phyloP scores from a whole-genome alignment of 2,797 vertebrate species.

The Remorina albescens region DNA sequence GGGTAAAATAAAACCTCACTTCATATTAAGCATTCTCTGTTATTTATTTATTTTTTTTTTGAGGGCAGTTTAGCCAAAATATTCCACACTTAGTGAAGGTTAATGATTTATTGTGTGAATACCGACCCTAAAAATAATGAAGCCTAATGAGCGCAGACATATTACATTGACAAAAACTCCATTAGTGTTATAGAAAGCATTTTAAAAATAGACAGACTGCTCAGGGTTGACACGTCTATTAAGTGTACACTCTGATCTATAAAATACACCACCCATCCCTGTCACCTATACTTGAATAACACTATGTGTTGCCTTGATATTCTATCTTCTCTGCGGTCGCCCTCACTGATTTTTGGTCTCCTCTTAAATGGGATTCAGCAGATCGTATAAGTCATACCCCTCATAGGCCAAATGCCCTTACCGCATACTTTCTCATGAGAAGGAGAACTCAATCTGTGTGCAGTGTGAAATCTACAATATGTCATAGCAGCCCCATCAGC shows the following conservation, averaged over 20 bases:
- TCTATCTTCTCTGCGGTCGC: conserved; percentile 40
- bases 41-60: not conserved
- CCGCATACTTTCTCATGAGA: conserved; percentile 79
- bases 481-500: conserved; percentile 78
- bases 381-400: conserved; percentile 69
- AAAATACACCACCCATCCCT: conserved; percentile 1
- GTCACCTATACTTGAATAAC: conserved; percentile 51
- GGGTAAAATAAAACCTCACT: not conserved
- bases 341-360: conserved; percentile 46
- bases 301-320: conserved; percentile 51
- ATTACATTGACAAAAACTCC: not conserved
- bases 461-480: conserved; percentile 79
- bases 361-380: conserved; percentile 59
- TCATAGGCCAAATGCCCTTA: conserved; percentile 63
- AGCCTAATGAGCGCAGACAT: not conserved
- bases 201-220: conserved; percentile 9
- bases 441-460: conserved; percentile 70
- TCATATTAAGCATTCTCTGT: not conserved
- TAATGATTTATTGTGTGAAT: not conserved
- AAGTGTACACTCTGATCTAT: conserved; percentile 32
- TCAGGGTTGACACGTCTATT: conserved; percentile 3
- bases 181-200: not conserved
- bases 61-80: not conserved
- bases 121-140: not conserved
- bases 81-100: not conserved